A percentile compares a stretch with the other conserved stretches of the same genome.
phyloP scores from a whole-genome alignment of 2,113 vertebrate genomes.

The Brachirus orientalis region DNA sequence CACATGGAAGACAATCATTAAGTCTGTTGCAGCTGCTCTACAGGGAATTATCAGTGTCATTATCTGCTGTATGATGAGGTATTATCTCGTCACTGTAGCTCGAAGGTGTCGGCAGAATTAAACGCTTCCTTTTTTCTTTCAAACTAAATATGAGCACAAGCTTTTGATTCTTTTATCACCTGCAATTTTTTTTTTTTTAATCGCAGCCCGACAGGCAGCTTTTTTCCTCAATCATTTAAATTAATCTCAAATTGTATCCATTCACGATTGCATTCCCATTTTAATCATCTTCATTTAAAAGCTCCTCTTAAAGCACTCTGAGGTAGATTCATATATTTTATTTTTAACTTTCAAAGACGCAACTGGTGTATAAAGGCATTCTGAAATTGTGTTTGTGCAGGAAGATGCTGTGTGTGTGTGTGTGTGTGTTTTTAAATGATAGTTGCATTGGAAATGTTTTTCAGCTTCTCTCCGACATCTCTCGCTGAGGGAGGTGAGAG shows the following conservation, averaged over 20 bases:
- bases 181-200: neutral
- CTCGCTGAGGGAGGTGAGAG: slow-evolving; percentile 72
- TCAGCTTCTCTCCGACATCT: slow-evolving; percentile 68
- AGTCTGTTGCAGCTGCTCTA: slow-evolving; percentile 17
- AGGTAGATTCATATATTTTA: slow-evolving; percentile 30
- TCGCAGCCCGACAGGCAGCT: neutral
- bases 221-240: slow-evolving; percentile 14
- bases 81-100: slow-evolving; percentile 25
- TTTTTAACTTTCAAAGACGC: slow-evolving; percentile 44
- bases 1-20: slow-evolving; percentile 55
- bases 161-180: slow-evolving; percentile 1
- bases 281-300: slow-evolving; percentile 51
- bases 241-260: slow-evolving; percentile 27
- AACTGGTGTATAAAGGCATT: slow-evolving; percentile 56
- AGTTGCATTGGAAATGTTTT: slow-evolving; percentile 66
- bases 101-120: slow-evolving; percentile 11
- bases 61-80: slow-evolving; percentile 27
- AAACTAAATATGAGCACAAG: neutral
- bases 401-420: slow-evolving; percentile 25
- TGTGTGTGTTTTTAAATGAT: slow-evolving; percentile 50
- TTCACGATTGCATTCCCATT: slow-evolving; percentile 46
- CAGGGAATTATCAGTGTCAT: slow-evolving; percentile 43
- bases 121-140: neutral
- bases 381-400: slow-evolving; percentile 29
- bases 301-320: slow-evolving; percentile 45